Conservation (phyloP, 2,113 vertebrate genomes). For the Rousettus leschenaultii region DNA sequence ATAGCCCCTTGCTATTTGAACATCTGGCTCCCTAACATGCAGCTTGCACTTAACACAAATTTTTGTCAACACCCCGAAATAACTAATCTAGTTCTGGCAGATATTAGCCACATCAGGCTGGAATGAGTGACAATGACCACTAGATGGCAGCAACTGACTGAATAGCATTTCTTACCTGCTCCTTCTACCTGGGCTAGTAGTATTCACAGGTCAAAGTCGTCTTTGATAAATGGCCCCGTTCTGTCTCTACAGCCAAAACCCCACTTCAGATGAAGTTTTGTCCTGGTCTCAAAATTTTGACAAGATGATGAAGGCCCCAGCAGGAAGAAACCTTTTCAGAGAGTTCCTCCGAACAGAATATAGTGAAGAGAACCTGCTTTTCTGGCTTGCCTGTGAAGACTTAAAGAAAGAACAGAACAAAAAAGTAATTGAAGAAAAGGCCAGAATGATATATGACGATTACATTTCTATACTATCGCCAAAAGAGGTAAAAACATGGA, state of each 20-base stretch:
- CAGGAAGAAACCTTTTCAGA: constrained; percentile 93
- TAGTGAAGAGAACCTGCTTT: constrained; percentile 98
- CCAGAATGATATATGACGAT: constrained; percentile 97
- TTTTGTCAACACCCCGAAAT: not conserved
- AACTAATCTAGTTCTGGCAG: not conserved
- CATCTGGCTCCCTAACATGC: not conserved
- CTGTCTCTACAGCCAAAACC: constrained; percentile 83
- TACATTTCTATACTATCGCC: constrained; percentile 99
- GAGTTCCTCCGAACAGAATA: constrained; percentile 98
- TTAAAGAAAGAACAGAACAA: constrained; percentile 93
- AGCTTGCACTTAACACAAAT: not conserved
- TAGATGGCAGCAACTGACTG: constrained; percentile 37
- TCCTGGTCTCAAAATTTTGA: constrained; percentile 99
- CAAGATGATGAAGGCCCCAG: constrained; percentile 95
- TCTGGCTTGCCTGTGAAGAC: constrained; percentile 98
- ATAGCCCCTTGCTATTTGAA: not conserved
- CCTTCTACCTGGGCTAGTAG: accelerated
- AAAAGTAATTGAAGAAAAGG: constrained; percentile 91
- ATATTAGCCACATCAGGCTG: not conserved
- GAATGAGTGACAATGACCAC: not conserved
- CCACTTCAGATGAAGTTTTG: constrained; percentile 92
- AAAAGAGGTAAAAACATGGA: constrained; percentile 91
- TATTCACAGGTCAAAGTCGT: accelerated
- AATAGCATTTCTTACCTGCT: not conserved
- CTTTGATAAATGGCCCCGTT: constrained; percentile 60